Base-by-base conservation (phyloP, 2,888 invertebrate species). In the Tinea pellionella region DNA sequence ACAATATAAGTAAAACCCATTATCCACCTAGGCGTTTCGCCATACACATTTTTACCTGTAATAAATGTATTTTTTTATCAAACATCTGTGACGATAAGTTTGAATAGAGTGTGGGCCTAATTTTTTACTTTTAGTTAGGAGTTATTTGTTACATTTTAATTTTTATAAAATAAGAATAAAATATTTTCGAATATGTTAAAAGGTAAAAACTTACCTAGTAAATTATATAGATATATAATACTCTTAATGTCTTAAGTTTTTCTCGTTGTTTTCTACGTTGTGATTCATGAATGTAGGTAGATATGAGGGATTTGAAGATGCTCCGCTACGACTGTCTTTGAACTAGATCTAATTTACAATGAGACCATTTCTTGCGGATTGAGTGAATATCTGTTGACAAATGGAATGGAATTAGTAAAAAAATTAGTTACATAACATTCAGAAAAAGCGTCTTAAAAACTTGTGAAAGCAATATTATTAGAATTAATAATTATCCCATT, bases 271-370 rank as follows among this genome's bases (percentile, higher is more conserved):
- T 51, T 51, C 2, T 51, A 11, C 13, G 12, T 12, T 4, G 4
- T 43, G 4, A 12, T 43, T 43, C 13, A n/a, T 43, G 13, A 43
- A 43, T 43, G 4, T 15, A 16, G 12, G 6, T 6, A n/a, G 12
- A n/a, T n/a, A 19, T 51, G 16, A 51, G 9, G 15, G 4, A 41
- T 41, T 16, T 51, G 51, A 51, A 51, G 51, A 51, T n/a, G 16
- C 51, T 32, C 13, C 24, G 15, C 24, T 16, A 16, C 11, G 66
- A 63, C 68, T 72, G 72, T 63, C 71, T 75, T 76, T 78, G 63
- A 73, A 73, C 74, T 79, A 77, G 72, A 73, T 70, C 72, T 77
- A 73, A 66, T 65, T 69, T 64, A 19, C 18, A 15, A 57, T 75
- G 80, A 80, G 79, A 79, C 78, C 77, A 57, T 41, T 61, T 53